Evolutionary conservation across 2,113 vertebrate species (phyloP).

Genomic region (Hystrix cristata): DNA sequence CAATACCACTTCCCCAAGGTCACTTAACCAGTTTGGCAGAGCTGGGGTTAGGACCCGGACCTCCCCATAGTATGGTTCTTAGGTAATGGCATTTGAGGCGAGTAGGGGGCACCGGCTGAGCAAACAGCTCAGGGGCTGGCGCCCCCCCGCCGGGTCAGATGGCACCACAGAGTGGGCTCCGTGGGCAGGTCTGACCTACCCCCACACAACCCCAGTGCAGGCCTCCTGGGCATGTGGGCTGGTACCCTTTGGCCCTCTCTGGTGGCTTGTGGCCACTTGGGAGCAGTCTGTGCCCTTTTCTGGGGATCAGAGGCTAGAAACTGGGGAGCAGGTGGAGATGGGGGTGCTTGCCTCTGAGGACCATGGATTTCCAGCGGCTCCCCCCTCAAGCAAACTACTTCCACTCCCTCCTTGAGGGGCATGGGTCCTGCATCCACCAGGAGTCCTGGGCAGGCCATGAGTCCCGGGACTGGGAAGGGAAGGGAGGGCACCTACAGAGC

Average conservation of each 20-base stretch:
- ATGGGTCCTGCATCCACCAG: not conserved
- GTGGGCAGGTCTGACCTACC: not conserved
- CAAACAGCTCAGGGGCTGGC: not conserved
- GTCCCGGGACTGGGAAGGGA: not conserved
- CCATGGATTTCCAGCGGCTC: not conserved
- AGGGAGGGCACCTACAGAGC: not conserved
- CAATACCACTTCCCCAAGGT: conserved; percentile 56
- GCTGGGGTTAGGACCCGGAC: not conserved
- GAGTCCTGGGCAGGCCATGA: not conserved
- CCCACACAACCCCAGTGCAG: not conserved
- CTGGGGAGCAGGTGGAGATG: not conserved
- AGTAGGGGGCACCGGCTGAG: not conserved
- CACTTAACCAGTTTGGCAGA: not conserved
- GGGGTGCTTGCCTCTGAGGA: not conserved
- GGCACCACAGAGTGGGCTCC: not conserved
- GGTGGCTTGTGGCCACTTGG: conserved; percentile 34
- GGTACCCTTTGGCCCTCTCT: conserved; percentile 41
- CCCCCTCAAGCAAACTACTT: not conserved
- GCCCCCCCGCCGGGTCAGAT: not conserved
- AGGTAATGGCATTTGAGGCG: not conserved
- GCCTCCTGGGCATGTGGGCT: not conserved
- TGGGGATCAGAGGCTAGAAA: not conserved
- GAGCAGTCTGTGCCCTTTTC: not conserved
- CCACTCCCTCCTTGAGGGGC: not conserved
- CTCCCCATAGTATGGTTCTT: not conserved